Evolutionary conservation across 2,797 vertebrate species (phyloP).

Genomic region (Saxicola maurus): DNA sequence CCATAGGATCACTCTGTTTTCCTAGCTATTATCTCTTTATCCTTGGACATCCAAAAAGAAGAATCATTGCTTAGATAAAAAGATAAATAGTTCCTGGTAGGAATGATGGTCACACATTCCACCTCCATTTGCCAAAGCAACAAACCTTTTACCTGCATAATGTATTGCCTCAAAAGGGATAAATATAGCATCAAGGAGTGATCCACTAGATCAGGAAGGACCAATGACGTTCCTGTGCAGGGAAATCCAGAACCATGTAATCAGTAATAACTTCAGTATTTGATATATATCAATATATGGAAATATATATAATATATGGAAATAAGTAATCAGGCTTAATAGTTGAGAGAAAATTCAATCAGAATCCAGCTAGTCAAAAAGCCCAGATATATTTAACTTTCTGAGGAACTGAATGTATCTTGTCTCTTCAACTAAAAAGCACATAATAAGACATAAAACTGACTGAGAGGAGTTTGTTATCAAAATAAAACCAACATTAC

Average conservation of each 20-base stretch:
- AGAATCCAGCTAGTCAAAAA: not conserved
- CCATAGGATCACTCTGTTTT: not conserved
- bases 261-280: not conserved
- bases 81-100: not conserved
- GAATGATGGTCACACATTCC: not conserved
- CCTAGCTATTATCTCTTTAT: not conserved
- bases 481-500: constrained; percentile 31
- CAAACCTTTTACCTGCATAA: not conserved
- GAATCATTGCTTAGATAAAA: not conserved
- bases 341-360: not conserved
- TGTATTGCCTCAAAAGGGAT: not conserved
- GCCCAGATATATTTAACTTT: not conserved
- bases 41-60: not conserved
- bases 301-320: not conserved
- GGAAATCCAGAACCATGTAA: not conserved
- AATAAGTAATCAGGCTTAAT: not conserved
- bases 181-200: not conserved
- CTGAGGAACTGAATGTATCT: not conserved
- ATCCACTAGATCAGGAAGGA: not conserved
- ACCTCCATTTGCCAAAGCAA: not conserved
- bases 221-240: not conserved
- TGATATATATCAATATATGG: not conserved
- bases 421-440: not conserved
- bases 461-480: constrained; percentile 26
- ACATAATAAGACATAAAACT: not conserved